Evolutionary conservation across 1,140 invertebrate genomes (phyloP).

Genomic region (Ladona fulva): DNA sequence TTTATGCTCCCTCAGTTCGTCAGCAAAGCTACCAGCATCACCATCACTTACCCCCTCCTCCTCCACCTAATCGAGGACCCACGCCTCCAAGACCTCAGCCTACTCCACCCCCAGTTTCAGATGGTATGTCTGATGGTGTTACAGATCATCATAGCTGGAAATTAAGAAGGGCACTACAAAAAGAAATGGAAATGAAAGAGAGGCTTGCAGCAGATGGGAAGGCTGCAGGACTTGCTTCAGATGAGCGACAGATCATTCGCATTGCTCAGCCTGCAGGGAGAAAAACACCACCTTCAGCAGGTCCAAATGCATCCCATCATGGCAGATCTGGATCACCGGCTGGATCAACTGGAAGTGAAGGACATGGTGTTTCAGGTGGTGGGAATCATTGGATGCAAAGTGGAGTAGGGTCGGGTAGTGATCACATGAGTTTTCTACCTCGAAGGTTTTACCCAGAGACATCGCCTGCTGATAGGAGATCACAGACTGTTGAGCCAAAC

Average conservation of each 20-base stretch:
- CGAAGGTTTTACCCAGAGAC: conserved; percentile 16
- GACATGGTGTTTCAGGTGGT: conserved; percentile 15
- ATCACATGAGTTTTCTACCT: conserved; percentile 16
- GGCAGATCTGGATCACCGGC: conserved; percentile 45
- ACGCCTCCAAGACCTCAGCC: conserved; percentile 19
- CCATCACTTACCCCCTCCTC: neutral
- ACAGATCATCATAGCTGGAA: conserved; percentile 38
- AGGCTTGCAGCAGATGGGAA: conserved; percentile 24
- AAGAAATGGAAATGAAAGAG: conserved; percentile 27
- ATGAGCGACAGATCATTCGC: conserved; percentile 65
- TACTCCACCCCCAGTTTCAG: conserved; percentile 27
- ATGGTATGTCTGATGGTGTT: neutral
- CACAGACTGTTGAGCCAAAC: conserved; percentile 36
- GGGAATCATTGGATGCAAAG: neutral
- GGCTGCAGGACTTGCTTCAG: conserved; percentile 32
- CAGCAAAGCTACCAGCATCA: neutral
- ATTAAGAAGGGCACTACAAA: conserved; percentile 38
- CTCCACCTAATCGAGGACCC: neutral
- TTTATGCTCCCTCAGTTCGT: neutral
- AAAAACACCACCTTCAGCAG: conserved; percentile 21
- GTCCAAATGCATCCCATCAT: conserved; percentile 30
- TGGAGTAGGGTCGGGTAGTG: neutral
- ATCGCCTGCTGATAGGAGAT: conserved; percentile 27
- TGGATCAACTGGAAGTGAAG: conserved; percentile 30
- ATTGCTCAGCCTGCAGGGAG: conserved; percentile 47